Evolutionary conservation across 1,140 invertebrate genomes (phyloP).

Genomic region (Saccostrea glomerata): DNA sequence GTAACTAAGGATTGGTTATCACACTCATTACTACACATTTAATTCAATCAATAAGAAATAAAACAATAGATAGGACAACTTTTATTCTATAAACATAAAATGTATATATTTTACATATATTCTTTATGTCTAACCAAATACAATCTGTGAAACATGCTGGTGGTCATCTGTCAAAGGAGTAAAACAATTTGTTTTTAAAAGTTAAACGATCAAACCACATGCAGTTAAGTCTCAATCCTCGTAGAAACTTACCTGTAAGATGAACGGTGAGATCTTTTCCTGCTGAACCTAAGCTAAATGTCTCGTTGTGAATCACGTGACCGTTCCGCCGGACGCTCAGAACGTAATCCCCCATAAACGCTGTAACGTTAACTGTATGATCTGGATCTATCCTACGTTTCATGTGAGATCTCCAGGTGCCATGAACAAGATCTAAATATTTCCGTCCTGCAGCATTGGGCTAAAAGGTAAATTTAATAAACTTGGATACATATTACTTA

Average conservation of each 20-base stretch:
- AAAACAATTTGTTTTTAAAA: too few species aligned
- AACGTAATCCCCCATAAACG: conserved; percentile 57
- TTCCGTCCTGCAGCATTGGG: conserved; percentile 57
- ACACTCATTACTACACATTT: not conserved
- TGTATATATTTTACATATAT: not conserved
- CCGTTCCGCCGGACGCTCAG: conserved; percentile 42
- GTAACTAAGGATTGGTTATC: not conserved
- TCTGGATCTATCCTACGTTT: not conserved
- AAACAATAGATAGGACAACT: too few species aligned
- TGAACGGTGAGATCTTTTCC: conserved; percentile 40
- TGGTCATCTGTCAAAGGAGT: conserved; percentile 16
- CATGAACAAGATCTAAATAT: conserved; percentile 52
- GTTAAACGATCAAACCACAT: not conserved
- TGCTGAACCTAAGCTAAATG: conserved; percentile 23
- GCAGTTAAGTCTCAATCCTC: not conserved
- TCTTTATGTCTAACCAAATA: conserved; percentile 29
- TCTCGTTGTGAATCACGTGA: conserved; percentile 33
- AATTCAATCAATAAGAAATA: not conserved
- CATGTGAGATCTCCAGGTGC: conserved; percentile 53
- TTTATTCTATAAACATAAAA: too few species aligned
- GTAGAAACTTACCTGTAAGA: not conserved
- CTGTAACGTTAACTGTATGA: not conserved
- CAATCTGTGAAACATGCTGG: conserved; percentile 38
- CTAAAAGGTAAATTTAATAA: conserved; percentile 35
- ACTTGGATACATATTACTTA: not conserved